A percentile compares a stretch with the other conserved stretches of the same genome.
Evolutionary conservation across 2,888 invertebrate species (phyloP).

Genomic region (Choristoneura rosaceana): DNA sequence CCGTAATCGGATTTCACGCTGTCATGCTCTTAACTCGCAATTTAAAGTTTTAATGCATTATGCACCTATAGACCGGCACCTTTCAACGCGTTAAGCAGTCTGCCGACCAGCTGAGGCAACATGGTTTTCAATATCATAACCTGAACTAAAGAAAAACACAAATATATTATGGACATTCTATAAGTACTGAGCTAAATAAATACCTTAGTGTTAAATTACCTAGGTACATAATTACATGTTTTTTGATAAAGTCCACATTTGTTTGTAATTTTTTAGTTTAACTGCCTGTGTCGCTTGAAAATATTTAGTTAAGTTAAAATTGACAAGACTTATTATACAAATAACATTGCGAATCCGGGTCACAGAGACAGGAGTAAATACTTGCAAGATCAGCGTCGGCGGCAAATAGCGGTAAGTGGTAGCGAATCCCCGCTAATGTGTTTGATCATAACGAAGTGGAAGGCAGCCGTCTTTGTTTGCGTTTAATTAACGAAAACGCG

Average conservation of each 20-base stretch:
- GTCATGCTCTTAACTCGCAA: conserved; percentile 53
- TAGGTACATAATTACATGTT: too few species aligned
- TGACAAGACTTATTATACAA: conserved; percentile 25
- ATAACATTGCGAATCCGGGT: conserved; percentile 28
- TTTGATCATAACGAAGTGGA: conserved; percentile 70
- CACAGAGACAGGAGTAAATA: conserved; percentile 33
- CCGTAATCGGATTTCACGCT: conserved; percentile 71
- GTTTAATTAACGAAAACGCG: conserved; percentile 75
- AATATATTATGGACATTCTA: too few species aligned
- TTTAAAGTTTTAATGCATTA: conserved; percentile 33
- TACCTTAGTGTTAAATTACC: too few species aligned
- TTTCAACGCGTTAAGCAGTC: not conserved
- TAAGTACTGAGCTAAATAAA: too few species aligned
- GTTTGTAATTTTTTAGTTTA: too few species aligned
- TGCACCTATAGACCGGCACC: not conserved
- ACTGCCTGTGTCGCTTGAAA: not conserved
- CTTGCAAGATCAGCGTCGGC: conserved; percentile 30
- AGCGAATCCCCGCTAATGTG: conserved; percentile 68
- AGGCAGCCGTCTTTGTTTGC: conserved; percentile 69
- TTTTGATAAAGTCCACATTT: too few species aligned
- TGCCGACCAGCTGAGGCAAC: not conserved
- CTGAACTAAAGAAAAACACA: too few species aligned
- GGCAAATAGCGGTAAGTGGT: conserved; percentile 54
- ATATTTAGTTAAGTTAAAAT: conserved; percentile 5
- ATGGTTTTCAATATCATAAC: not conserved